Percentiles rank a stretch among this genome's conserved stretches.
These are phyloP conservation scores for Tachina grossa DNA, from an alignment of 2,888 invertebrate genomes.

Conservation along the genomic window DNA sequence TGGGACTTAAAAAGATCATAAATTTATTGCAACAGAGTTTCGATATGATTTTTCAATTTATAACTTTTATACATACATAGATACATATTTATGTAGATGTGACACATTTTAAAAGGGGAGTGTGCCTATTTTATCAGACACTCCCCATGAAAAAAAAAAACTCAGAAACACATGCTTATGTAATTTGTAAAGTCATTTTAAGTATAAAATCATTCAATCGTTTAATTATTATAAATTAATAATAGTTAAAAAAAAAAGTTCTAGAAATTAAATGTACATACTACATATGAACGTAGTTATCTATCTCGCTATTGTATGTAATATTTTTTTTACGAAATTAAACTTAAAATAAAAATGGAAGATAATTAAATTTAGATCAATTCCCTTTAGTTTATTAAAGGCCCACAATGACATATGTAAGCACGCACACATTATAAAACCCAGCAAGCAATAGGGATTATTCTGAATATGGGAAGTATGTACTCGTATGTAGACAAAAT, in stretches of 20 bases:
- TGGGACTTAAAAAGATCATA: too few relatives aligned
- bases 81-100: background rate
- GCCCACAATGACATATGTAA: background rate
- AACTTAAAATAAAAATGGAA: background rate
- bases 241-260: background rate
- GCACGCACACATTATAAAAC: conserved; percentile 5
- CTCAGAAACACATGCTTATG: too few relatives aligned
- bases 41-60: too few relatives aligned
- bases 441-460: background rate
- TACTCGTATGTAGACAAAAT: too few relatives aligned
- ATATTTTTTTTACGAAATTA: conserved; percentile 15
- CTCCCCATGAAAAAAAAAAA: conserved; percentile 9
- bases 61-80: too few relatives aligned
- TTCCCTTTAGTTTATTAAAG: conserved; percentile 24
- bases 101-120: conserved; percentile 18
- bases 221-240: conserved; percentile 6
- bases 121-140: conserved; percentile 13
- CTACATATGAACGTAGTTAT: too few relatives aligned
- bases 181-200: background rate
- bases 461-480: too few relatives aligned
- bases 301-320: background rate
- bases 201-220: conserved; percentile 12
- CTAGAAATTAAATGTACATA: background rate
- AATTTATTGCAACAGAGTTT: too few relatives aligned
- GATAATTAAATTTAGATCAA: conserved; percentile 51